Base-by-base conservation (phyloP, 2,888 invertebrate genomes). In the Steinernema hermaphroditum region DNA sequence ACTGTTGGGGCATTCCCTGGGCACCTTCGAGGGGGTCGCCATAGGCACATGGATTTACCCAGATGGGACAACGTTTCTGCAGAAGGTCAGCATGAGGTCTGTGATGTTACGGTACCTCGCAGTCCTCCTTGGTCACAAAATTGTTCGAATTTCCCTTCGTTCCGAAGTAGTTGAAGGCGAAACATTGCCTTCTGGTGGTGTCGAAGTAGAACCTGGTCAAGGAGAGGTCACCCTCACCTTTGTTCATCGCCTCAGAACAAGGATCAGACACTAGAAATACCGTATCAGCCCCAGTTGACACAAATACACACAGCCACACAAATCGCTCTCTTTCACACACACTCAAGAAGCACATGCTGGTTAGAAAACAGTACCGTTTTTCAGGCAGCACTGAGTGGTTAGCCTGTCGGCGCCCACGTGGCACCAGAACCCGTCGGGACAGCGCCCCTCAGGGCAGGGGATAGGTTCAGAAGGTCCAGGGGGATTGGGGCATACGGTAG, bases 161-260 rank as follows among this genome's bases (percentile, higher is more conserved):
- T 0, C 86, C 86, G 12, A 78, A 43, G 76, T 85, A 86, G 57
- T 80, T 81, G 77, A 82, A 86, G 22, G 81, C 80, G 1, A 80
- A 69, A 69, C 84, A 85, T 46, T 79, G 75, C 50, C 82, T 72
- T 32, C 77, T 77, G 12, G 41, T 54, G 0, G 77, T 46, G 46
- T 85, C 86, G 72, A 80, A 86, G 72, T 81, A 82, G 49, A 69
- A 81, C 6, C 85, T 75, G 4, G 79, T 80, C 32, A 83, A 69
- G 0, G 78, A 76, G 0, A 74, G 75, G 1, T 70, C 69, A 24
- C 84, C 84, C 54, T 84, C 82, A 8, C 84, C 84, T 72, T 82
- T 77, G 14, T 74, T 76, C 78, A 82, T 79, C 57, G 78, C 77
- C 72, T 82, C 83, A 43, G 78, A 79, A 74, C 84, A 84, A 27